Evolutionary conservation across 2,888 invertebrate genomes (phyloP).

Genomic region (Miltochrista miniata): DNA sequence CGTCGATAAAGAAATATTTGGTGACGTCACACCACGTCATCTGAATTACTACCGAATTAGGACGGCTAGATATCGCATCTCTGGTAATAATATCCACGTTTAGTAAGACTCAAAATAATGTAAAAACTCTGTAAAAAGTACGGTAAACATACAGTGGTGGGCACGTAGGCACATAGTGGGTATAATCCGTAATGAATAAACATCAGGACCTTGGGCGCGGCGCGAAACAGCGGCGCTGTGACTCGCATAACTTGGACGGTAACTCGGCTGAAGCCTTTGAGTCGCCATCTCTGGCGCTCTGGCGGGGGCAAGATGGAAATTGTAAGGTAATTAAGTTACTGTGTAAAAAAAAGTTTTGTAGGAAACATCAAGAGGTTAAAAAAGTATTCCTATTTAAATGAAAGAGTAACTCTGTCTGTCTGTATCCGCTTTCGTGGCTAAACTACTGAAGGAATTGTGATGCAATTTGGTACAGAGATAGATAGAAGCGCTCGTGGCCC

Average conservation of each 20-base stretch:
- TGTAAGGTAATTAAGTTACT: conserved; percentile 24
- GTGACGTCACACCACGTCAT: too few relatives aligned
- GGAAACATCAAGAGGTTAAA: not conserved
- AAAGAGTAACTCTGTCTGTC: too few relatives aligned
- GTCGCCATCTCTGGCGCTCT: conserved; percentile 13
- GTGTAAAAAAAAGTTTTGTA: not conserved
- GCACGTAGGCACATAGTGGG: conserved; percentile 14
- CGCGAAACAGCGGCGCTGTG: conserved; percentile 21
- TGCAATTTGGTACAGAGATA: too few relatives aligned
- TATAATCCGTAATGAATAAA: conserved; percentile 39
- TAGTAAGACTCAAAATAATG: too few relatives aligned
- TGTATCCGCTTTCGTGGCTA: too few relatives aligned
- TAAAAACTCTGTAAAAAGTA: conserved; percentile 3
- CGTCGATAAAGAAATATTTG: too few relatives aligned
- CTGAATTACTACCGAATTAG: too few relatives aligned
- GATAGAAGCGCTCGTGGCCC: too few relatives aligned
- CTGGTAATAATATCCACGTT: too few relatives aligned
- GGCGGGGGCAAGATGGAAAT: conserved; percentile 18
- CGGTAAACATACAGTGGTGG: conserved; percentile 20
- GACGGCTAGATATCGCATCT: too few relatives aligned
- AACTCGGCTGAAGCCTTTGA: conserved; percentile 24
- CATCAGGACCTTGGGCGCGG: conserved; percentile 16
- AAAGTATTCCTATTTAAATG: not conserved
- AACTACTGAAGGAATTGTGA: too few relatives aligned
- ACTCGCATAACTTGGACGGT: conserved; percentile 18